Percentiles rank a stretch among this genome's conserved stretches.
Evolutionary conservation across 2,113 vertebrate species (phyloP).

Genomic region (Hippocampus abdominalis): DNA sequence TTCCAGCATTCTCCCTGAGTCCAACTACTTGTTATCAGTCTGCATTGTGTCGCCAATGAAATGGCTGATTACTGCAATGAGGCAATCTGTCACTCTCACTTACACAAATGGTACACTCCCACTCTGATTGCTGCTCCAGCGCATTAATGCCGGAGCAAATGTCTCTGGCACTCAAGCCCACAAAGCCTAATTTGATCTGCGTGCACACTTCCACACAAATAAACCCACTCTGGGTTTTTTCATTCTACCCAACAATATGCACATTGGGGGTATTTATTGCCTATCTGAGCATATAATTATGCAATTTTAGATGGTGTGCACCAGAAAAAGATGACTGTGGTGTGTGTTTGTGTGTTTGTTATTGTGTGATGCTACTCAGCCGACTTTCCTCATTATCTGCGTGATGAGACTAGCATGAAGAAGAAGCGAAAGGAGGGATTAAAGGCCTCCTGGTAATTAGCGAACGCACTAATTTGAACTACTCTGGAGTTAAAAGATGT

Average conservation of each 20-base stretch:
- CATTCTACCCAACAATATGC: constrained; percentile 42
- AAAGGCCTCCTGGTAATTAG: constrained; percentile 2
- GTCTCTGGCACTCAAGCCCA: constrained; percentile 43
- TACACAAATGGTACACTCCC: constrained; percentile 45
- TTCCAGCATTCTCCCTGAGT: constrained; percentile 9
- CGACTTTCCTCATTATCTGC: constrained; percentile 6
- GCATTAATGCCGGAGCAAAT: constrained; percentile 43
- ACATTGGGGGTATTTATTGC: constrained; percentile 35
- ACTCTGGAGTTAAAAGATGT: constrained; percentile 22
- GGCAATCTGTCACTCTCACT: constrained; percentile 62
- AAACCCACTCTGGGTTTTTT: constrained; percentile 42
- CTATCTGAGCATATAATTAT: constrained; percentile 39
- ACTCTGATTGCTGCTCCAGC: constrained; percentile 52
- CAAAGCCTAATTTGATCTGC: constrained; percentile 47
- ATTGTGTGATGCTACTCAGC: constrained; percentile 10
- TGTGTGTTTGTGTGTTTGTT: constrained; percentile 6
- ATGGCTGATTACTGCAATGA: constrained; percentile 63
- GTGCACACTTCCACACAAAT: constrained; percentile 51
- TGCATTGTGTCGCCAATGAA: constrained; percentile 46
- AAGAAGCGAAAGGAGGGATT: constrained; percentile 4
- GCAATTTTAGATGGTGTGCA: constrained; percentile 19
- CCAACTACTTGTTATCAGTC: constrained; percentile 11
- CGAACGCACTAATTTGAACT: constrained; percentile 5
- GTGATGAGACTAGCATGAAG: not conserved
- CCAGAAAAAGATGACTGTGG: constrained; percentile 11